Percentiles rank a stretch among this genome's conserved stretches.
Evolutionary conservation across 2,113 vertebrate genomes (phyloP).

Genomic region (Nyctereutes procyonoides): DNA sequence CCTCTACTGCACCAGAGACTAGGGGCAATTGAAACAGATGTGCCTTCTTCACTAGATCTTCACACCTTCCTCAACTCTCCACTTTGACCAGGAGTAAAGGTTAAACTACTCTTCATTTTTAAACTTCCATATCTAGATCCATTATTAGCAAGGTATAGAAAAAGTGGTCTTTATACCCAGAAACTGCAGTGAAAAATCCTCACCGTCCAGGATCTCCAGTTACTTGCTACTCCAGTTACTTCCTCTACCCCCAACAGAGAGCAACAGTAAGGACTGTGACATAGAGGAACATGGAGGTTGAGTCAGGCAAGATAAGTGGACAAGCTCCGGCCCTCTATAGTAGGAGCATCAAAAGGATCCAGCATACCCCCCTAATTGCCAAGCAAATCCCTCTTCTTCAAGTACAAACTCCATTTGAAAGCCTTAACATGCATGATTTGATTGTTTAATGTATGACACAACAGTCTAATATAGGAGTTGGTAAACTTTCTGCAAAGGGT

Average conservation of each 20-base stretch:
- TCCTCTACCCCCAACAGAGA: background rate
- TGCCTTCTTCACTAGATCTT: background rate
- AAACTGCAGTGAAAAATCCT: background rate
- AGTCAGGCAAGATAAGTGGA: background rate
- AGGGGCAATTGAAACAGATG: background rate
- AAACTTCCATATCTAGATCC: background rate
- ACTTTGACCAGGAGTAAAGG: background rate
- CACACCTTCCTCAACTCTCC: background rate
- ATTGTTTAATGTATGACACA: background rate
- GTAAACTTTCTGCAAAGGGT: conserved; percentile 23
- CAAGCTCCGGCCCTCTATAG: background rate
- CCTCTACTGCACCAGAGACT: background rate
- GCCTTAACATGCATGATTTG: background rate
- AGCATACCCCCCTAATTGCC: background rate
- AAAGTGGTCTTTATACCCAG: background rate
- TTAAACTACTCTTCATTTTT: background rate
- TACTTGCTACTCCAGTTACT: background rate
- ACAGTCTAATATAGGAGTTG: background rate
- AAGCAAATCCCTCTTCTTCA: conserved; percentile 13
- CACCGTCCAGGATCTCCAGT: background rate
- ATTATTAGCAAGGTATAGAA: background rate
- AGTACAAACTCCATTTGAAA: background rate
- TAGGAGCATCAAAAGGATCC: background rate
- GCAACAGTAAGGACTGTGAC: background rate
- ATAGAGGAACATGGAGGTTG: background rate